Base-by-base conservation (phyloP, 64 coral and sea anemone species). In the Actinia equina region DNA sequence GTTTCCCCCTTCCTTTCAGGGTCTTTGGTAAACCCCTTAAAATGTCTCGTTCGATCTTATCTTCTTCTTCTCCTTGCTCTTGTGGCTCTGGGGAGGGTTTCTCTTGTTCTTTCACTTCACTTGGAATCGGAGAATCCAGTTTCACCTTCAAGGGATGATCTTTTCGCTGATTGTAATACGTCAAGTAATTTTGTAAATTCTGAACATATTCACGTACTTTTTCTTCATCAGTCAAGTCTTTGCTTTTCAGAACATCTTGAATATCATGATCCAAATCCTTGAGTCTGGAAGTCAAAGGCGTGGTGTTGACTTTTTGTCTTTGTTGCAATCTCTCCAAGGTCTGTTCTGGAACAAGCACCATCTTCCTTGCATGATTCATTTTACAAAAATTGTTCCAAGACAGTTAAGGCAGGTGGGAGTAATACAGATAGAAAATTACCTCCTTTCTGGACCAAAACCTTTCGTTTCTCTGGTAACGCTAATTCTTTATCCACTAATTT, bases 271-370 rank as follows among this genome's bases (percentile, higher is more conserved):
- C 82, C 43, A 87, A 65, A 70, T 49, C 54, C 27, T 37, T 77
- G n/a, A 79, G 69, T 77, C 77, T 79, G 77, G 77, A 79, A 4
- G 80, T 90, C 46, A 90, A 85, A 19, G 88, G 82, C 76, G 88
- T 12, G 0, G 88, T 85, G 43, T 44, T 89, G 43, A 89, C 80
- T 89, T 77, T 77, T 55, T 89, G 43, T 83, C 80, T 27, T 58
- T 89, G 69, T 89, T 89, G 69, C 18, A 89, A 77, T 83, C 87
- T 67, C 44, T 89, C 79, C 84, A 90, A 90, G 46, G 89, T 90
- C 43, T 90, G 82, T 59, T 90, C 82, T 1, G 82, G 82, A 85
- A 90, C 63, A 43, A 90, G 84, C 25, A 85, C 62, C 82, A 85
- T 90, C 55, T 89, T 89, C n/a, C 79, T 54, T 22, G 88, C 77